Percentiles rank a stretch among this genome's conserved stretches.
Conservation (phyloP, 1,140 invertebrate species). For the Leptinotarsa texana region DNA sequence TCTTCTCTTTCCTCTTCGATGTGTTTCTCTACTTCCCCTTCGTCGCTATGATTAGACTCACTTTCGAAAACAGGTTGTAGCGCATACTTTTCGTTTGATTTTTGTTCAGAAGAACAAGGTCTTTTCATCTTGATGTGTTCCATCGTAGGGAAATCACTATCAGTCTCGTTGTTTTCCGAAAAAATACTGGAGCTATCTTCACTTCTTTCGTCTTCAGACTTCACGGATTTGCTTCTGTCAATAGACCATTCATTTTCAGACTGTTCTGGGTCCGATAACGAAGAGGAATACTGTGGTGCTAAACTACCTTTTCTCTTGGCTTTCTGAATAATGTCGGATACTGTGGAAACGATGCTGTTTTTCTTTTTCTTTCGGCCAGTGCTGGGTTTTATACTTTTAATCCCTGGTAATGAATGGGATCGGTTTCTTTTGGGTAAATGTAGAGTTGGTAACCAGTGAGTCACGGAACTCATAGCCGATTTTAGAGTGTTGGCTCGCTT, state of each 20-base stretch:
- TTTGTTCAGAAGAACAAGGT: constrained; percentile 56
- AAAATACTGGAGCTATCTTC: constrained; percentile 74
- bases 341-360: constrained; percentile 75
- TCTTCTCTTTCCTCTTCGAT: constrained; percentile 64
- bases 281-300: constrained; percentile 59
- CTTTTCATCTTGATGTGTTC: constrained; percentile 6
- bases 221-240: constrained; percentile 64
- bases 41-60: constrained; percentile 54
- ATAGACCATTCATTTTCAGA: constrained; percentile 75
- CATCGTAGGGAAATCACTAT: constrained; percentile 60
- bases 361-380: constrained; percentile 66
- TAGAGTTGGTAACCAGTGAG: constrained; percentile 79
- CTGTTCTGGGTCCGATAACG: constrained; percentile 75
- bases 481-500: constrained; percentile 73
- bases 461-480: constrained; percentile 79
- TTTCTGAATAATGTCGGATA: constrained; percentile 79
- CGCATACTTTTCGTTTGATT: constrained; percentile 53
- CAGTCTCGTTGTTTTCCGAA: constrained; percentile 66
- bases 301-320: constrained; percentile 69
- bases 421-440: constrained; percentile 76
- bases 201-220: constrained; percentile 70
- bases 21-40: constrained; percentile 47
- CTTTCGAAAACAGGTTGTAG: constrained; percentile 55
- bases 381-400: constrained; percentile 53
- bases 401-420: constrained; percentile 78